Conservation (phyloP, 2,797 vertebrate species). For the Peromyscus eremicus region DNA sequence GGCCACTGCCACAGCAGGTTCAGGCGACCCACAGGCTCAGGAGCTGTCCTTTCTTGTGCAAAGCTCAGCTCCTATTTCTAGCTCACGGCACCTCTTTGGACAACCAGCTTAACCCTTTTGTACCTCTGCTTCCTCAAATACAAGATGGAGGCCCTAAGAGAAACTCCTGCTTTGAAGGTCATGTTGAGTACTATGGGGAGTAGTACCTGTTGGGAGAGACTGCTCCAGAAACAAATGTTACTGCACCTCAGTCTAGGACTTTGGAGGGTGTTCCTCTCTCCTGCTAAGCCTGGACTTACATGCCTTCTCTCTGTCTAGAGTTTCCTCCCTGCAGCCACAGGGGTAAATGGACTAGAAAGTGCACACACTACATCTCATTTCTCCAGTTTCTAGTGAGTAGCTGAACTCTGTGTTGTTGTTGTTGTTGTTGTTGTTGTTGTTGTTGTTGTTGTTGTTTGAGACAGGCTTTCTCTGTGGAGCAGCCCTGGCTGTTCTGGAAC, state of each 20-base stretch:
- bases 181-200: not conserved
- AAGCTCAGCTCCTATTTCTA: too few relatives aligned
- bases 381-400: not conserved
- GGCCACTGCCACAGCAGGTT: accelerated
- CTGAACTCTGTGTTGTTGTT: not conserved
- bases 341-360: not conserved
- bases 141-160: not conserved
- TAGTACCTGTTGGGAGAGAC: accelerated
- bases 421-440: not conserved
- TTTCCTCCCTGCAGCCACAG: not conserved
- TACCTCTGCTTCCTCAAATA: not conserved
- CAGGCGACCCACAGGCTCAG: not conserved
- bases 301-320: not conserved
- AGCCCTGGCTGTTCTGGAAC: not conserved
- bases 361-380: accelerated
- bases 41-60: not conserved
- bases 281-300: accelerated
- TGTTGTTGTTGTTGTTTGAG: not conserved
- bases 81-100: accelerated
- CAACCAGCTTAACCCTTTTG: not conserved
- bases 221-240: not conserved
- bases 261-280: accelerated
- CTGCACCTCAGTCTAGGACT: accelerated
- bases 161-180: not conserved
- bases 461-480: not conserved